Percentiles rank a stretch among this genome's conserved stretches.
Evolutionary conservation across 1,140 invertebrate species (phyloP).

Genomic region (Aradophagus sp.): DNA sequence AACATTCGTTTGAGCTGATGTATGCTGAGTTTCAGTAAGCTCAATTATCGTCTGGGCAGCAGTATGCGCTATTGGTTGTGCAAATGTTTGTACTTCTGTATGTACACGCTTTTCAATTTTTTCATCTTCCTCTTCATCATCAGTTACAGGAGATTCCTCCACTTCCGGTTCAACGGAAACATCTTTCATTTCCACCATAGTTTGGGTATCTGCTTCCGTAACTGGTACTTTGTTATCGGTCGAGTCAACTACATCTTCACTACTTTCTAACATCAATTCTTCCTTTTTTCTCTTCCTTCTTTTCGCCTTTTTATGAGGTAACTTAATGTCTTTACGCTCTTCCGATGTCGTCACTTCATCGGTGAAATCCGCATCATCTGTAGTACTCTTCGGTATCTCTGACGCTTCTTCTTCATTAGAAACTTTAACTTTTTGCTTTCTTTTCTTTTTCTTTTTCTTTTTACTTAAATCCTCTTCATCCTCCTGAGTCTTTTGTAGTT

Average conservation of each 20-base stretch:
- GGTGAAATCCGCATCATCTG: conserved; percentile 63
- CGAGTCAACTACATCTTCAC: conserved; percentile 59
- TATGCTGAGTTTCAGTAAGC: conserved; percentile 60
- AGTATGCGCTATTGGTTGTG: conserved; percentile 61
- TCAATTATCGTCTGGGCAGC: too few relatives aligned
- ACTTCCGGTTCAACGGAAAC: conserved; percentile 58
- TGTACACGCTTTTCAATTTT: conserved; percentile 50
- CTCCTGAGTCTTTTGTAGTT: conserved; percentile 66
- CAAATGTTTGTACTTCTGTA: conserved; percentile 75
- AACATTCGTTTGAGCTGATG: conserved; percentile 62
- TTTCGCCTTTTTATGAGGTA: conserved; percentile 49
- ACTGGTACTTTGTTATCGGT: conserved; percentile 31
- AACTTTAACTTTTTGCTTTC: conserved; percentile 74
- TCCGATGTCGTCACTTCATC: conserved; percentile 58
- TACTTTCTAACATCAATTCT: conserved; percentile 54
- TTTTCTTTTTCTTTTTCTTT: conserved; percentile 73
- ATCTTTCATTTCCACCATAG: conserved; percentile 63
- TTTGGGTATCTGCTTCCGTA: conserved; percentile 75
- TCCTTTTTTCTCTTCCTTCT: conserved; percentile 58
- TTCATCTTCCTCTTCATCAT: conserved; percentile 30
- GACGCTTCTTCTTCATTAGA: conserved; percentile 62
- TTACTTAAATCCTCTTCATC: conserved; percentile 61
- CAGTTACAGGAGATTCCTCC: too few relatives aligned
- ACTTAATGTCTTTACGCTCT: conserved; percentile 55
- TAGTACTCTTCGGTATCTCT: conserved; percentile 62